These are phyloP conservation scores for Myotis lucifugus DNA, from an alignment of 2,113 vertebrate species.

Conservation along the genomic window DNA sequence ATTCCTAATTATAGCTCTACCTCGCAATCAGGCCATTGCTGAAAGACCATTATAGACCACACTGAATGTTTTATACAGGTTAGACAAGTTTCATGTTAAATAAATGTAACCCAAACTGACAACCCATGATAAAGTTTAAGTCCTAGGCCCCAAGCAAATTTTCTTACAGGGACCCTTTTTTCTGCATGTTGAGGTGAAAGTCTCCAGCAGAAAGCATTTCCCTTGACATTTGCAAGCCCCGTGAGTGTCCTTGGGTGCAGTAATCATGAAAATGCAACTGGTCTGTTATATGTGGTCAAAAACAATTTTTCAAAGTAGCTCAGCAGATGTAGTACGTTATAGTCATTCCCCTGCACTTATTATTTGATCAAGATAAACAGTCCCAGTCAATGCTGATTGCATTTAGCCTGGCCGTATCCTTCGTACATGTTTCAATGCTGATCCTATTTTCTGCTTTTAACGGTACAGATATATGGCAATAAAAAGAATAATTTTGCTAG, in stretches of 20 bases:
- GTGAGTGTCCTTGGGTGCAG: neutral
- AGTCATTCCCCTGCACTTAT: neutral
- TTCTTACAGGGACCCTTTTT: neutral
- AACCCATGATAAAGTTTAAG: neutral
- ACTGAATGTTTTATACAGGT: neutral
- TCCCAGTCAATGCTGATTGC: neutral
- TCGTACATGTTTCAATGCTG: constrained; percentile 12
- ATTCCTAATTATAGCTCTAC: neutral
- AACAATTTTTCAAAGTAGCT: constrained; percentile 1
- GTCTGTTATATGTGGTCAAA: constrained; percentile 6
- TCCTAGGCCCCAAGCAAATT: neutral
- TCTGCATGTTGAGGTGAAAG: neutral
- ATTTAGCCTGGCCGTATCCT: constrained; percentile 14
- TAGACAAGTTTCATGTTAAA: neutral
- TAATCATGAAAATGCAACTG: constrained; percentile 1
- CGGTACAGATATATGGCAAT: constrained; percentile 47
- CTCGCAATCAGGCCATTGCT: neutral
- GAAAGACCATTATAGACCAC: neutral
- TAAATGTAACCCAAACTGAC: neutral
- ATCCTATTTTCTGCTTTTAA: constrained; percentile 60
- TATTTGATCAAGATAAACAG: constrained; percentile 42
- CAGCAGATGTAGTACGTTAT: neutral
- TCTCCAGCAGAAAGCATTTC: neutral
- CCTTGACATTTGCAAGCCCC: neutral
- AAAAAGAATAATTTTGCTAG: constrained; percentile 69